Evolutionary conservation across 2,888 invertebrate genomes (phyloP), one percentile per base, ranked within the genome.

Genomic region (Lydus trimaculatus): DNA sequence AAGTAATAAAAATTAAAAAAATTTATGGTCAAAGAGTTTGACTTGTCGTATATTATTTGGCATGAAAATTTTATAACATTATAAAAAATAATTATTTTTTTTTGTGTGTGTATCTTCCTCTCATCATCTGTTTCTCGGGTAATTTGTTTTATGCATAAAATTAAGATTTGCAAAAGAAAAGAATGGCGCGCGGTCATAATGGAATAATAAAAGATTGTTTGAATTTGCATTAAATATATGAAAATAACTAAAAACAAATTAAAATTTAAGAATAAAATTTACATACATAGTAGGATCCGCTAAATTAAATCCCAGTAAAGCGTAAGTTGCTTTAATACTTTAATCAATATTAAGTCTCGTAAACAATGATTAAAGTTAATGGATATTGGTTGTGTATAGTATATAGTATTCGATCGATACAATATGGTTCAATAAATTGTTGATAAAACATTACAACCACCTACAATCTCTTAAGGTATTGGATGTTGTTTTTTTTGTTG

Each of bases 181-280:
- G 25, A 52, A 52, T 20, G 23, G 11, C n/a, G n/a, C n/a, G n/a
- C 13, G 52, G 52, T 70, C 68, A 67, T 74, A 73, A 74, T 72
- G 74, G 72, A 72, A 73, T 72, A 73, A 74, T 73, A 73, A 73
- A 69, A 74, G 72, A 73, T 74, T 72, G 69, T 65, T 65, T 69
- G 70, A 75, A 76, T 74, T 74, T 71, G 72, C 74, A 74, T 74
- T 76, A 74, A 78, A 79, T 79, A 77, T 76, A 76, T 74, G 74
- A 77, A 73, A 76, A 76, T 72, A 76, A 78, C 75, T 72, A 74
- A 74, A 75, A 77, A 78, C 75, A 80, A 80, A 80, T 80, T 79
- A 79, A 80, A 80, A 78, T 80, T 80, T 80, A 78, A 79, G 79
- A 80, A 80, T 79, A 79, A 80, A 80, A 81, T 81, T 81, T 80